Evolutionary conservation across 2,888 invertebrate genomes (phyloP).

Genomic region (Apantesis nais): DNA sequence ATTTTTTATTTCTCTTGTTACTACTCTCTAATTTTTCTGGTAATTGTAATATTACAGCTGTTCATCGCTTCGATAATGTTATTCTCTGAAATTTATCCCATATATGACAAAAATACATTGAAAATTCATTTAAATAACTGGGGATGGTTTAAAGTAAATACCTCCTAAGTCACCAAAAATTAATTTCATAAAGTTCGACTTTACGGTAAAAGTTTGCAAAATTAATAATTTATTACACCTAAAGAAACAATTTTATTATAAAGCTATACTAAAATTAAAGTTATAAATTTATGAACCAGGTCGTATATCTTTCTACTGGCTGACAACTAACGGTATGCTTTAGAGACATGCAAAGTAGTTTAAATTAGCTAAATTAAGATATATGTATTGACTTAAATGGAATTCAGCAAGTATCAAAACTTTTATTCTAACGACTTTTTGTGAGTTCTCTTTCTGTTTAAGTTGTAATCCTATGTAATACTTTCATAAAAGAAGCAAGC

Average conservation of each 20-base stretch:
- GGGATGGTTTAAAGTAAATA: conserved; percentile 5
- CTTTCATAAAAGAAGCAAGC: too few species aligned
- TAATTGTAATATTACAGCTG: conserved; percentile 25
- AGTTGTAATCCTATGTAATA: background rate
- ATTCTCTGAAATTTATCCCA: conserved; percentile 18
- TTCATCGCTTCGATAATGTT: conserved; percentile 14
- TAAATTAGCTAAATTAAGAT: conserved; percentile 6
- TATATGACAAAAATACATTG: background rate
- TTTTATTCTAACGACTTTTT: background rate
- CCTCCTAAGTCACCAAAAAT: conserved; percentile 15
- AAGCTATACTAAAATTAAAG: conserved; percentile 8
- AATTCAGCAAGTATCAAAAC: background rate
- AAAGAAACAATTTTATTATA: conserved; percentile 11
- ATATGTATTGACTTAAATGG: background rate
- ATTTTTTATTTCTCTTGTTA: conserved; percentile 48
- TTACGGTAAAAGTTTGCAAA: conserved; percentile 13
- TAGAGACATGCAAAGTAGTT: conserved; percentile 4
- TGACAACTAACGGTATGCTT: conserved; percentile 7
- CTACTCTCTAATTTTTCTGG: conserved; percentile 37
- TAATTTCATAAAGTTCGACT: conserved; percentile 12
- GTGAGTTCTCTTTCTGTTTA: background rate
- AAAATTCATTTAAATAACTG: background rate
- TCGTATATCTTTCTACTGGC: conserved; percentile 7
- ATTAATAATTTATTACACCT: conserved; percentile 16
- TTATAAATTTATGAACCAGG: conserved; percentile 11